Evolutionary conservation across 2,797 vertebrate species (phyloP).

Genomic region (Hippoglossus hippoglossus): DNA sequence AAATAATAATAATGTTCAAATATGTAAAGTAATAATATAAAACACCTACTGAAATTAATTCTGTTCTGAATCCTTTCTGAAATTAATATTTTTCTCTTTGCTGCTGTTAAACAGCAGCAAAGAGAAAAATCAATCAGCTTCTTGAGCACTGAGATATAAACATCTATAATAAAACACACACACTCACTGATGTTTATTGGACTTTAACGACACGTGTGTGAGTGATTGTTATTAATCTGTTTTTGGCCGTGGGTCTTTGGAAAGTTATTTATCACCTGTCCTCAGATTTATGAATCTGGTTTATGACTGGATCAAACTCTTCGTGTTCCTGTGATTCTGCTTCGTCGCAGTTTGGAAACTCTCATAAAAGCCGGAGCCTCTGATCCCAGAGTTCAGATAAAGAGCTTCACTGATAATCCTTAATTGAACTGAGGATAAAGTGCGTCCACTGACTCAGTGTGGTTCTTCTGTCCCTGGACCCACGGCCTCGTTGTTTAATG

Average conservation of each 20-base stretch:
- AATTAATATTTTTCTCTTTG: too few species aligned
- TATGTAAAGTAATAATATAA: too few species aligned
- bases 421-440: constrained; percentile 38
- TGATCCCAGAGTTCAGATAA: constrained; percentile 12
- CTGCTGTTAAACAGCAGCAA: too few species aligned
- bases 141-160: too few species aligned
- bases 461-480: constrained; percentile 44
- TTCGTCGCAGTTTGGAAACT: neutral
- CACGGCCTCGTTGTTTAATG: constrained; percentile 23
- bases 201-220: constrained; percentile 8
- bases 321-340: neutral
- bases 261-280: constrained; percentile 55
- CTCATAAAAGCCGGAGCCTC: neutral
- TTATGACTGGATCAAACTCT: constrained; percentile 14
- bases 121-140: too few species aligned
- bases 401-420: constrained; percentile 18
- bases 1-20: too few species aligned
- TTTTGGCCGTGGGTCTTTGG: constrained; percentile 39
- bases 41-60: neutral
- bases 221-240: constrained; percentile 42
- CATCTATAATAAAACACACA: too few species aligned
- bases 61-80: neutral
- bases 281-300: constrained; percentile 30
- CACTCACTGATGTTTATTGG: too few species aligned
- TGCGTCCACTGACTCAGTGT: constrained; percentile 8